phyloP scores from a whole-genome alignment of 2,888 invertebrate genomes.

The Ommatoiulus sabulosus region DNA sequence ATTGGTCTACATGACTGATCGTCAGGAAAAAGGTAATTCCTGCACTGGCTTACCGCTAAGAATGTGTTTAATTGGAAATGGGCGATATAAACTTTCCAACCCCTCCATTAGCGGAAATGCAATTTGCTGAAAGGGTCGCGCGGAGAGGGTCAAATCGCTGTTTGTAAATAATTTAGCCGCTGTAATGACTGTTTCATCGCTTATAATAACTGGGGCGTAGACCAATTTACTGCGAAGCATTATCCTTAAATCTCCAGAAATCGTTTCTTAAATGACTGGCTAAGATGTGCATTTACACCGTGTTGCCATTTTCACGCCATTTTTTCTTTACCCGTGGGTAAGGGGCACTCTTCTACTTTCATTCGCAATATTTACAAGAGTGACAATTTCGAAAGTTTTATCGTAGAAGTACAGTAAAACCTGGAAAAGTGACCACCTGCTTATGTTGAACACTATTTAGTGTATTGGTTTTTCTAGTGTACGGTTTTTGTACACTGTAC shows the following conservation, averaged over 20 bases:
- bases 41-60: neutral
- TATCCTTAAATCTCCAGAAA: neutral
- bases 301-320: too few species aligned
- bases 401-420: too few species aligned
- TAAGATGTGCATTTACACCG: neutral
- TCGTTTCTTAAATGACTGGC: neutral
- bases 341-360: too few species aligned
- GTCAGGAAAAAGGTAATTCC: slow-evolving; percentile 25
- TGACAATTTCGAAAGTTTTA: too few species aligned
- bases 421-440: too few species aligned
- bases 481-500: too few species aligned
- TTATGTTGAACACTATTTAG: too few species aligned
- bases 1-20: slow-evolving; percentile 20
- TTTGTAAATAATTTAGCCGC: slow-evolving; percentile 20
- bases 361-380: too few species aligned
- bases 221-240: neutral
- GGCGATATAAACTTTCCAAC: neutral
- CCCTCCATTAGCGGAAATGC: slow-evolving; percentile 31
- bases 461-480: too few species aligned
- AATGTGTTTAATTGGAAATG: slow-evolving; percentile 45
- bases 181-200: slow-evolving; percentile 20
- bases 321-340: too few species aligned
- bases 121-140: neutral
- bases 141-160: slow-evolving; percentile 18
- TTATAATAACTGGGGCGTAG: slow-evolving; percentile 25